phyloP scores from a whole-genome alignment of 2,888 invertebrate species.

The Xestia sexstrigata region DNA sequence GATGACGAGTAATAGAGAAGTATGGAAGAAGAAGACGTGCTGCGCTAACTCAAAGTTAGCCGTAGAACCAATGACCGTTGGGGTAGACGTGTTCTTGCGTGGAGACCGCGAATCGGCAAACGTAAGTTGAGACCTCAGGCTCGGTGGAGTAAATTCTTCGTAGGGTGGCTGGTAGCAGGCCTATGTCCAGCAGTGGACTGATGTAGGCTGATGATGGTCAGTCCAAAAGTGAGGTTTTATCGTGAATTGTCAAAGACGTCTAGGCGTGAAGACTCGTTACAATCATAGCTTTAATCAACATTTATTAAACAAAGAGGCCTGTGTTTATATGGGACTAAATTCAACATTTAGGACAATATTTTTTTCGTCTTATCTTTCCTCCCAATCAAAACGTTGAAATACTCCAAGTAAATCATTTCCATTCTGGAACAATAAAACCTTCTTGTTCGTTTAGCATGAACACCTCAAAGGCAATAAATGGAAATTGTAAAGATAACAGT shows the following conservation, averaged over 20 bases:
- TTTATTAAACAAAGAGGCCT: background rate
- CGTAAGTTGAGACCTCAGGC: no score
- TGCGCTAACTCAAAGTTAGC: no score
- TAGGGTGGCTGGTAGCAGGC: no score
- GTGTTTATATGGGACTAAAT: background rate
- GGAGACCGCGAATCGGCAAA: no score
- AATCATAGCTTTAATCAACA: background rate
- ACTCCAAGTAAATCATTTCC: background rate
- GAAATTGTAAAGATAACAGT: slow-evolving; percentile 29
- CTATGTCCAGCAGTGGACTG: no score
- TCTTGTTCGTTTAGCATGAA: slow-evolving; percentile 11
- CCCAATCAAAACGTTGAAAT: slow-evolving; percentile 13
- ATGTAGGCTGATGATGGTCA: background rate
- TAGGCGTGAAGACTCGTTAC: background rate
- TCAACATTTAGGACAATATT: background rate
- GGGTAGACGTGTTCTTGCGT: no score
- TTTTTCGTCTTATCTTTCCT: background rate
- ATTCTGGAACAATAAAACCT: slow-evolving; percentile 3
- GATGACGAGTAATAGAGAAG: no score
- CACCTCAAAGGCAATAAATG: slow-evolving; percentile 15
- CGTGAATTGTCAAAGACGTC: background rate
- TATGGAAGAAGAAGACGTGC: no score
- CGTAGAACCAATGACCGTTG: no score
- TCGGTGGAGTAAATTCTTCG: no score
- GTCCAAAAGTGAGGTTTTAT: background rate